phyloP scores from a whole-genome alignment of 2,113 vertebrate genomes.

The Melanerpes aurifrons region DNA sequence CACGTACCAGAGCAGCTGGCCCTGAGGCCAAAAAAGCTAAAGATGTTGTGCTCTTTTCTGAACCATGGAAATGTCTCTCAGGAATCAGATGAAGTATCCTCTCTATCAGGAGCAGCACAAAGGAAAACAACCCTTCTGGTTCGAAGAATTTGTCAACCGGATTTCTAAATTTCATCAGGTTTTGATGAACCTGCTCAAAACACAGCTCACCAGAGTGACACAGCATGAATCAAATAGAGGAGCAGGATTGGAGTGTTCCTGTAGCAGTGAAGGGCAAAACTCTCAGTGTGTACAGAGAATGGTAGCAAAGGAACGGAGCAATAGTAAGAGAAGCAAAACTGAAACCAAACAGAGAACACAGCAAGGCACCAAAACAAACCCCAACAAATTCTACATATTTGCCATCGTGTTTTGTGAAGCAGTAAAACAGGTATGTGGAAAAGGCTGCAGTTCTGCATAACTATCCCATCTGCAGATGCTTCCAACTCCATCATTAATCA shows the following conservation, averaged over 20 bases:
- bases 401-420: conserved; percentile 19
- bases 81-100: background rate
- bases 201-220: background rate
- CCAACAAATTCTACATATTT: background rate
- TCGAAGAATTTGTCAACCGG: background rate
- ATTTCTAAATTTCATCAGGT: background rate
- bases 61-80: background rate
- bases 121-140: background rate
- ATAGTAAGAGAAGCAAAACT: background rate
- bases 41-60: background rate
- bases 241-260: background rate
- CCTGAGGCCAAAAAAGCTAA: conserved; percentile 10
- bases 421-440: conserved; percentile 8
- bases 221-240: background rate
- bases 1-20: background rate
- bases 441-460: conserved; percentile 22
- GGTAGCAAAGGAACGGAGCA: background rate
- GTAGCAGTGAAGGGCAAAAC: background rate
- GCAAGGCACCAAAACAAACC: background rate
- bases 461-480: conserved; percentile 4
- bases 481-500: conserved; percentile 54
- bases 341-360: background rate
- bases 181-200: background rate
- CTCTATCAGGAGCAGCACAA: conserved; percentile 15
- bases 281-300: background rate